These are phyloP conservation scores for Physella acuta DNA, from an alignment of 1,140 invertebrate species.

Conservation along the genomic window DNA sequence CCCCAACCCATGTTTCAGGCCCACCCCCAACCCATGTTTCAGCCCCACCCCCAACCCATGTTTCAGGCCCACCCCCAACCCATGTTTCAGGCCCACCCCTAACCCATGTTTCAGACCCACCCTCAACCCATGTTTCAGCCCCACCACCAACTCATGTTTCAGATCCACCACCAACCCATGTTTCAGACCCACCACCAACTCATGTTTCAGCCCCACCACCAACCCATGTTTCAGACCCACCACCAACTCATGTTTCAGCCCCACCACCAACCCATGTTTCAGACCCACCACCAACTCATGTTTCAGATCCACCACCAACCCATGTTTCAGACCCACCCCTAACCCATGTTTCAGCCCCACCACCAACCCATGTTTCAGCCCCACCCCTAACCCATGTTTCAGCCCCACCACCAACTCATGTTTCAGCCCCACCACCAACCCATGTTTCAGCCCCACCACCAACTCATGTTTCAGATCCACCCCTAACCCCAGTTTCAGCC, in stretches of 20 bases:
- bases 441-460: background rate
- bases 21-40: no score
- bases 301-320: background rate
- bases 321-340: background rate
- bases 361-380: no score
- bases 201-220: background rate
- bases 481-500: background rate
- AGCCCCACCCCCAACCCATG: background rate
- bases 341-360: background rate
- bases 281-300: no score
- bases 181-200: background rate
- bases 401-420: background rate
- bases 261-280: background rate
- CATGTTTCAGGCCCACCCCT: background rate
- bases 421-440: no score
- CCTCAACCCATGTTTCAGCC: no score
- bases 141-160: background rate
- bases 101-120: background rate
- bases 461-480: background rate
- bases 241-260: no score
- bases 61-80: background rate
- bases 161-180: no score
- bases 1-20: background rate
- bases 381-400: background rate
- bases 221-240: no score